Percentiles rank a stretch among this genome's conserved stretches.
phyloP scores from a whole-genome alignment of 2,797 vertebrate genomes.

The Tiaroga cobitis region DNA sequence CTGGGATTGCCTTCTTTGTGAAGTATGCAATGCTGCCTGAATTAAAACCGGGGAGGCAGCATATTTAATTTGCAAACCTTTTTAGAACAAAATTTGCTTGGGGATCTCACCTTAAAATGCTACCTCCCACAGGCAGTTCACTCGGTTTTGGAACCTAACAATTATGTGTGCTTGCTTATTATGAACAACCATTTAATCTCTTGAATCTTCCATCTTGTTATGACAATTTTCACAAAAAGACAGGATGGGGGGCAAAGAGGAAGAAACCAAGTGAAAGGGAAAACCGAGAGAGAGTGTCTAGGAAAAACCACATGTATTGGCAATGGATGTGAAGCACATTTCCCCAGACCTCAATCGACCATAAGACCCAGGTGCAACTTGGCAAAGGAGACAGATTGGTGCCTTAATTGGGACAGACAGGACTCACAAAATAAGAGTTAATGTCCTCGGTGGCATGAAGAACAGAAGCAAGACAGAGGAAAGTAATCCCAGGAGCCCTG shows the following conservation, averaged over 20 bases:
- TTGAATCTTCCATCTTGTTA: slow-evolving; percentile 23
- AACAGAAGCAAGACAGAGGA: slow-evolving; percentile 16
- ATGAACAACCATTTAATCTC: slow-evolving; percentile 23
- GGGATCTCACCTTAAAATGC: background rate
- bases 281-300: slow-evolving; percentile 29
- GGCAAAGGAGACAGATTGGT: slow-evolving; percentile 46
- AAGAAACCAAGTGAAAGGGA: slow-evolving; percentile 14
- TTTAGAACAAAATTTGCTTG: background rate
- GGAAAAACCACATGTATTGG: slow-evolving; percentile 53
- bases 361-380: slow-evolving; percentile 53
- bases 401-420: slow-evolving; percentile 49
- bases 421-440: slow-evolving; percentile 53
- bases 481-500: slow-evolving; percentile 7
- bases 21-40: background rate
- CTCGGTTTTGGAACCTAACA: background rate
- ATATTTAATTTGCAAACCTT: background rate
- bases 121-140: background rate
- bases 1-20: background rate
- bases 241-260: slow-evolving; percentile 20
- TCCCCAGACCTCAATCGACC: slow-evolving; percentile 50
- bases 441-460: slow-evolving; percentile 33
- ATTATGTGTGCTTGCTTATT: slow-evolving; percentile 14
- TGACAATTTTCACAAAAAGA: slow-evolving; percentile 28
- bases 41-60: background rate
- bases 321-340: slow-evolving; percentile 50